phyloP scores from a whole-genome alignment of 1,140 invertebrate species.

The Monochamus saltuarius region DNA sequence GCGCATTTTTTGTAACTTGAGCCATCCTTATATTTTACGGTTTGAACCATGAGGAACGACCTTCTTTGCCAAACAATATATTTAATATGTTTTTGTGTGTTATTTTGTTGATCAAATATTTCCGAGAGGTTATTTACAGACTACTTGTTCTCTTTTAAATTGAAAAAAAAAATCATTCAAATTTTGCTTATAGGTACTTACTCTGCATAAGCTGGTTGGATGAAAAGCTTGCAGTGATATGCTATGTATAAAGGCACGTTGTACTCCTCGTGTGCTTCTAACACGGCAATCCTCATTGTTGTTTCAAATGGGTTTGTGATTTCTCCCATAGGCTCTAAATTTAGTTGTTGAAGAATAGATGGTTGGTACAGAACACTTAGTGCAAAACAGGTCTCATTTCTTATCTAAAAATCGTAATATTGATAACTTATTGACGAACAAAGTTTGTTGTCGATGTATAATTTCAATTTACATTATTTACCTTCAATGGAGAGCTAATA shows the following conservation, averaged over 20 bases:
- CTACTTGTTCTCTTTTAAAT: neutral
- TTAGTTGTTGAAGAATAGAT: slow-evolving; percentile 64
- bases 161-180: neutral
- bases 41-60: too few species aligned
- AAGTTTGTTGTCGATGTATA: neutral
- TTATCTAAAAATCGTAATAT: slow-evolving; percentile 57
- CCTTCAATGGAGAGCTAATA: slow-evolving; percentile 76
- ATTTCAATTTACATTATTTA: slow-evolving; percentile 45
- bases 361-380: slow-evolving; percentile 75
- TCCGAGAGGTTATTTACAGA: too few species aligned
- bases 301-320: slow-evolving; percentile 76
- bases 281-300: slow-evolving; percentile 68
- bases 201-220: slow-evolving; percentile 74
- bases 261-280: slow-evolving; percentile 73
- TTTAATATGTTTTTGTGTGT: too few species aligned
- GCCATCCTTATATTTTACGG: too few species aligned
- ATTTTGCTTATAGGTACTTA: slow-evolving; percentile 54
- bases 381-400: slow-evolving; percentile 76
- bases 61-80: too few species aligned
- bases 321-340: slow-evolving; percentile 63
- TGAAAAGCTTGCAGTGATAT: slow-evolving; percentile 75
- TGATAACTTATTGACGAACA: neutral
- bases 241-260: slow-evolving; percentile 77
- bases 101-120: too few species aligned
- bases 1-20: too few species aligned